Conservation (phyloP, 2,113 vertebrate genomes). For the Motacilla alba region DNA sequence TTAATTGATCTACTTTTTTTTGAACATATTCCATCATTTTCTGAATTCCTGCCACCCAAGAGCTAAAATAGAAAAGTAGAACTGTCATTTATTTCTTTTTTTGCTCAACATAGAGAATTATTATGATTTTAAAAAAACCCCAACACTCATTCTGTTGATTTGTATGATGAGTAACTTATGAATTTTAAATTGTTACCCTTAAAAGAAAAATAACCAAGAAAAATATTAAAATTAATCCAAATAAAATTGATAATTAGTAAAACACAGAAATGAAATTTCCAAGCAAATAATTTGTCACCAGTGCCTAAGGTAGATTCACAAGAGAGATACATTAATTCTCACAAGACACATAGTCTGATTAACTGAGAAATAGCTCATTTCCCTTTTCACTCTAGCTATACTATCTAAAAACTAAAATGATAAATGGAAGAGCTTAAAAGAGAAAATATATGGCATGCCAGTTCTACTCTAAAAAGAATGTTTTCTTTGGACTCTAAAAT, state of each 20-base stretch:
- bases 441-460: background rate
- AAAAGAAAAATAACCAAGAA: background rate
- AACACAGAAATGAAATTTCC: background rate
- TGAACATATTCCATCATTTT: constrained; percentile 77
- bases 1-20: constrained; percentile 70
- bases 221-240: background rate
- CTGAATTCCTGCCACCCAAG: constrained; percentile 63
- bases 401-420: background rate
- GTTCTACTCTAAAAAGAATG: background rate
- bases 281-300: background rate
- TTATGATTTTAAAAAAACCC: background rate
- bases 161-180: background rate
- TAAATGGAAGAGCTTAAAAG: background rate
- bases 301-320: background rate
- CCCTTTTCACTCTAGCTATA: background rate
- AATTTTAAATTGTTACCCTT: background rate
- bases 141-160: background rate
- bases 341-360: background rate
- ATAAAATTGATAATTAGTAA: background rate
- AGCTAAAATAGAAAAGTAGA: constrained; percentile 63
- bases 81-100: background rate
- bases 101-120: background rate
- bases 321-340: background rate
- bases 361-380: background rate
- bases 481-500: constrained; percentile 4